Evolutionary conservation across 2,797 vertebrate genomes (phyloP).

Genomic region (Danio jaintianensis): DNA sequence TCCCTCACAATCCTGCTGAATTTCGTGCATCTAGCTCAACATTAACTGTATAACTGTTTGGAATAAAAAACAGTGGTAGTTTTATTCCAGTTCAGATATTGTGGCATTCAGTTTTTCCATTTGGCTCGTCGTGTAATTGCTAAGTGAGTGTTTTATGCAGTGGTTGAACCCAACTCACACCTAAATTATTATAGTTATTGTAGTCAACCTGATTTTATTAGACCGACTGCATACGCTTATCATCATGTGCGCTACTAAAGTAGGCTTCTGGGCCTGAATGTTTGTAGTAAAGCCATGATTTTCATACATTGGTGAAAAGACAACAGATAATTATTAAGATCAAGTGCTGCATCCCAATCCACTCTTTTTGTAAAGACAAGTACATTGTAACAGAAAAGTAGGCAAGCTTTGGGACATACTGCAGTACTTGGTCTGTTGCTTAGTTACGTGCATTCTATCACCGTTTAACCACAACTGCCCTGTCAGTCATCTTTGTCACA

Average conservation of each 20-base stretch:
- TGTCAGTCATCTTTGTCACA: too few relatives aligned
- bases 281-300: background rate
- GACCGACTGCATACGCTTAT: background rate
- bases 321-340: too few relatives aligned
- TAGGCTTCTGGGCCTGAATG: background rate
- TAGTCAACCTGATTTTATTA: slow-evolving; percentile 4
- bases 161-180: background rate
- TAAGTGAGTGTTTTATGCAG: slow-evolving; percentile 11
- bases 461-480: too few relatives aligned
- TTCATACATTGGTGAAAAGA: too few relatives aligned
- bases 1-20: background rate
- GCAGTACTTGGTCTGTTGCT: too few relatives aligned
- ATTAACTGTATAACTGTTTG: slow-evolving; percentile 26
- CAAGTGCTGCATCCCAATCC: too few relatives aligned
- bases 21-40: background rate
- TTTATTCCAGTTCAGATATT: background rate
- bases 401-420: too few relatives aligned
- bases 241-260: background rate
- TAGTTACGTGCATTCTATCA: too few relatives aligned
- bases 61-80: background rate
- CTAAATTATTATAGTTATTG: slow-evolving; percentile 25
- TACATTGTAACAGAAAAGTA: too few relatives aligned
- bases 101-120: background rate
- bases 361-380: too few relatives aligned
- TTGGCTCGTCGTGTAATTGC: background rate